Base-by-base conservation (phyloP, 1,140 invertebrate species). In the Drosophila pseudoananassae region DNA sequence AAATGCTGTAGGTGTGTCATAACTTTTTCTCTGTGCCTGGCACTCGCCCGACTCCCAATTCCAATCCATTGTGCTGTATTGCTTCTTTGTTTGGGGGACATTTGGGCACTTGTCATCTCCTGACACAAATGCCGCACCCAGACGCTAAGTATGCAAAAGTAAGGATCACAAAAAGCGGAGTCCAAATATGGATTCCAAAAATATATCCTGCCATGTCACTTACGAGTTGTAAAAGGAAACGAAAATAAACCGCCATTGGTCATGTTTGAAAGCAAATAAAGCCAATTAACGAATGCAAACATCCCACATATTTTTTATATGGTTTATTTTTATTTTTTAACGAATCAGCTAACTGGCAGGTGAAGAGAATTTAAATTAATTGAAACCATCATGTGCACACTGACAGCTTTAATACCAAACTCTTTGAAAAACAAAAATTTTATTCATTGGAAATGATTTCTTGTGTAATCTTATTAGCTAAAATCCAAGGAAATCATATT, bases 1-100 rank as follows among this genome's bases (percentile, higher is more conserved):
- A 87, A 87, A 87, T 87, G 83, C 76, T 76, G 84, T 89, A 87
- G 83, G 83, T 87, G 83, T 87, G 83, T 88, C 83, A 88, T 88
- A 87, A 83, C 71, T 78, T 87, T 83, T 72, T 77, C 25, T 33
- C 47, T 51, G 36, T 31, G 45, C 43, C 43, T 25, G 45, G 33
- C 46, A 54, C 31, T 49, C 38, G 40, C 31, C 29, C 14, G 49
- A 14, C 40, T 17, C 50, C 43, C 38, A 25, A 17, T 55, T 20
- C 29, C 60, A 10, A 36, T 36, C 33, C 66, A 77, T 85, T 87
- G 60, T 81, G 61, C 71, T 73, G 77, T 65, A 65, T 74, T 75
- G 78, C 69, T 82, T 78, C 54, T 75, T 85, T 85, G 82, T 78
- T 70, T 51, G 53, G 59, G 27, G 58, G 63, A 52, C 49, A 66